These are phyloP conservation scores for Crocodylus rhombifer DNA, from an alignment of 2,797 vertebrate genomes.

Conservation along the genomic window DNA sequence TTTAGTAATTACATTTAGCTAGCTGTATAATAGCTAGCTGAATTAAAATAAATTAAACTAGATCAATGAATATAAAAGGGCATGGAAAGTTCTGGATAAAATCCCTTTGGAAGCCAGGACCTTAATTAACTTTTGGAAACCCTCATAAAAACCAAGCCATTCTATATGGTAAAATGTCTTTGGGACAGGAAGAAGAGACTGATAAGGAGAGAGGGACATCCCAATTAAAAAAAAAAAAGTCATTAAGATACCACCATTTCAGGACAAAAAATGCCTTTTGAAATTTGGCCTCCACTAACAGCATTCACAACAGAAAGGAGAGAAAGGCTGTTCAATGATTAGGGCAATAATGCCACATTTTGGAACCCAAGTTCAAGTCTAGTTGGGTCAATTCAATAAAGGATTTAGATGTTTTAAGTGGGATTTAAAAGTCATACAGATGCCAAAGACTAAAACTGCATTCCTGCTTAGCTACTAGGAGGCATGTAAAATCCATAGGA, in stretches of 20 bases:
- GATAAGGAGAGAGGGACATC: background rate
- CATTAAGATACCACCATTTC: background rate
- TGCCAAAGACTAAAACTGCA: no score
- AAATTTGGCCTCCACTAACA: background rate
- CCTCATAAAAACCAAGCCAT: background rate
- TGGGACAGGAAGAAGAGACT: no score
- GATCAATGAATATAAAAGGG: slow-evolving; percentile 5
- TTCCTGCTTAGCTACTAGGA: no score
- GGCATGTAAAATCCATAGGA: no score
- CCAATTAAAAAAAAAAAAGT: background rate
- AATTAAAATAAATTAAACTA: background rate
- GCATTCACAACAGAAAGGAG: background rate
- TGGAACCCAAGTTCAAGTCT: background rate
- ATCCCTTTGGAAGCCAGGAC: slow-evolving; percentile 56
- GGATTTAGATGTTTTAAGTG: no score
- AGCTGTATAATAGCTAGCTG: background rate
- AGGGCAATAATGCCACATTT: background rate
- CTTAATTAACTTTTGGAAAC: background rate
- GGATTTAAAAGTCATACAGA: no score
- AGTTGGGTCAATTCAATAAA: no score
- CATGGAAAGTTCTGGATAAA: slow-evolving; percentile 42
- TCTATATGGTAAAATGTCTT: background rate
- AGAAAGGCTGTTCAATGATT: background rate
- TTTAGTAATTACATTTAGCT: background rate
- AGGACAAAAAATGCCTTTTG: background rate